These are phyloP conservation scores for Malacoctenus gilli DNA, from an alignment of 2,797 vertebrate genomes.

Conservation along the genomic window DNA sequence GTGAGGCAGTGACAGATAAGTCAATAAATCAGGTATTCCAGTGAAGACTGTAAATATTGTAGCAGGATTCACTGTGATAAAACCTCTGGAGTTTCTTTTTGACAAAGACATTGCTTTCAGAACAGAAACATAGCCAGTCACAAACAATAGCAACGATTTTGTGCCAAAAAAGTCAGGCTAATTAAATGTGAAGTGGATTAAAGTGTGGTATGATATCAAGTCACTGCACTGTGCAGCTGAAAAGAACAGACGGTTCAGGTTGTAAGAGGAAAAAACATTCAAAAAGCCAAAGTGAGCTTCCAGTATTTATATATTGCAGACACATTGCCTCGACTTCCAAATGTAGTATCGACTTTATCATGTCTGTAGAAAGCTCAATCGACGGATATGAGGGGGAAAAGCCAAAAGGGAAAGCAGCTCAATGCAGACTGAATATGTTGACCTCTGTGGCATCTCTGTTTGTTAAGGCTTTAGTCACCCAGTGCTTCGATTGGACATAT, in stretches of 20 bases:
- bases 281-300: no score
- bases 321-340: no score
- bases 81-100: background rate
- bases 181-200: background rate
- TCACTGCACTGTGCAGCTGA: background rate
- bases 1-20: background rate
- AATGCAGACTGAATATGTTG: background rate
- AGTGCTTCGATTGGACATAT: background rate
- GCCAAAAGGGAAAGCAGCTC: background rate
- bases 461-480: background rate
- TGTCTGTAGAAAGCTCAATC: no score
- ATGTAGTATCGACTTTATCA: no score
- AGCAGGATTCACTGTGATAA: background rate
- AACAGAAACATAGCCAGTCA: background rate
- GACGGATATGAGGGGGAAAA: conserved; percentile 5
- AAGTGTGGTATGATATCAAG: conserved; percentile 1
- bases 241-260: background rate
- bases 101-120: background rate
- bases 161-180: background rate
- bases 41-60: conserved; percentile 1
- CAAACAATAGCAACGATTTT: conserved; percentile 5
- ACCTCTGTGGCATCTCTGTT: background rate
- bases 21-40: conserved; percentile 14
- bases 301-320: no score
- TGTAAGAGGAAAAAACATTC: no score